A percentile compares a stretch with the other conserved stretches of the same genome.
phyloP scores from a whole-genome alignment of 2,113 vertebrate genomes.

The Corythoichthys haematopterus region DNA sequence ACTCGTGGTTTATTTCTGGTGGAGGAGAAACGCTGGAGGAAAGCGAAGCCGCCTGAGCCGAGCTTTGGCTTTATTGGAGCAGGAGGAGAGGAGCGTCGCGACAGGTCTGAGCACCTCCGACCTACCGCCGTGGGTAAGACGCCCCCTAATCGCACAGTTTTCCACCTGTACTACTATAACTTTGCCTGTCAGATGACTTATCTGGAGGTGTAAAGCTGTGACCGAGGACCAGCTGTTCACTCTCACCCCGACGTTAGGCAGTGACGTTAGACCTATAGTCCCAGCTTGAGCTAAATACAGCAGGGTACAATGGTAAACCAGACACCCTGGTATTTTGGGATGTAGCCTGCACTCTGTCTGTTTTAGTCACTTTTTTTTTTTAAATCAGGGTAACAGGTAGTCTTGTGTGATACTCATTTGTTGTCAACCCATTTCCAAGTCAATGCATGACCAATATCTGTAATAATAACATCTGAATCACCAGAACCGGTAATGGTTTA shows the following conservation, averaged over 20 bases:
- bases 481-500: background rate
- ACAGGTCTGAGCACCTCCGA: slow-evolving; percentile 76
- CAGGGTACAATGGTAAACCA: slow-evolving; percentile 67
- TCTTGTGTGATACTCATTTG: background rate
- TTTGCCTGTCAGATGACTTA: slow-evolving; percentile 12
- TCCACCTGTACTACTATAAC: background rate
- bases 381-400: background rate
- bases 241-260: slow-evolving; percentile 14
- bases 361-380: background rate
- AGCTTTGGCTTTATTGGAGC: slow-evolving; percentile 84
- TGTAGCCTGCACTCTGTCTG: background rate
- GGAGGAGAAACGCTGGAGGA: slow-evolving; percentile 73
- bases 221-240: slow-evolving; percentile 59
- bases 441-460: background rate
- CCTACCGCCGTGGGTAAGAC: slow-evolving; percentile 89
- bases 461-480: background rate
- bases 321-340: slow-evolving; percentile 63
- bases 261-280: slow-evolving; percentile 57
- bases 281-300: slow-evolving; percentile 63
- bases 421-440: background rate
- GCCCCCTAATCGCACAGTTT: background rate
- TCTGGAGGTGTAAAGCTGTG: slow-evolving; percentile 58
- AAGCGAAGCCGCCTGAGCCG: slow-evolving; percentile 74
- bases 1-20: slow-evolving; percentile 82
- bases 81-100: slow-evolving; percentile 78